Percentiles rank a stretch among this genome's conserved stretches.
phyloP scores from a whole-genome alignment of 2,113 vertebrate genomes.

The Ophthalmolycus amberensis region DNA sequence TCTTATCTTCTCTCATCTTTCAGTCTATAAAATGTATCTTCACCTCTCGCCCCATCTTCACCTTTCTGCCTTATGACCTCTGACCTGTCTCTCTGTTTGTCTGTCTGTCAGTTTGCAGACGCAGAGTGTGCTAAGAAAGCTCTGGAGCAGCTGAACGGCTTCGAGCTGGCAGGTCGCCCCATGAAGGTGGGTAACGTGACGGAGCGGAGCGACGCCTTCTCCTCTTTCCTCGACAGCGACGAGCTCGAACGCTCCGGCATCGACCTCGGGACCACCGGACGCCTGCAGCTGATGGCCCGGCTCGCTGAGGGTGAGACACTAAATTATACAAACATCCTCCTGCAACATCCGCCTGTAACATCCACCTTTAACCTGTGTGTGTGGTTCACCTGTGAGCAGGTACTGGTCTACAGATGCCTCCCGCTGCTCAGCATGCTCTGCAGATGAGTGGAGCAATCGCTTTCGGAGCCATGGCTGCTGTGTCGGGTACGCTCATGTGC shows the following conservation, averaged over 20 bases:
- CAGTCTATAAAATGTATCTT: neutral
- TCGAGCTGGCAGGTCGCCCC: constrained; percentile 94
- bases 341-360: neutral
- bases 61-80: neutral
- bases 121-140: constrained; percentile 98
- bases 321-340: neutral
- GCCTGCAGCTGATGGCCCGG: constrained; percentile 95
- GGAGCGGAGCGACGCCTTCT: constrained; percentile 91
- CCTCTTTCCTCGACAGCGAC: constrained; percentile 94
- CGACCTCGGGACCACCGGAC: constrained; percentile 94
- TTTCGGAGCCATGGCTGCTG: constrained; percentile 93
- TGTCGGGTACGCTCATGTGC: constrained; percentile 82
- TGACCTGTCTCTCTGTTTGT: neutral
- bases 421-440: constrained; percentile 95
- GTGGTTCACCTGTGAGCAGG: constrained; percentile 76
- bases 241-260: constrained; percentile 94
- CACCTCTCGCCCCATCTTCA: neutral
- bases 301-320: constrained; percentile 90
- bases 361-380: neutral
- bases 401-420: constrained; percentile 96
- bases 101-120: constrained; percentile 88
- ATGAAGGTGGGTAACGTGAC: constrained; percentile 99
- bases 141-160: constrained; percentile 95
- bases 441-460: constrained; percentile 97
- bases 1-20: neutral